Percentiles rank a stretch among this genome's conserved stretches.
Evolutionary conservation across 2,113 vertebrate genomes (phyloP).

Genomic region (Ptyas mucosa): DNA sequence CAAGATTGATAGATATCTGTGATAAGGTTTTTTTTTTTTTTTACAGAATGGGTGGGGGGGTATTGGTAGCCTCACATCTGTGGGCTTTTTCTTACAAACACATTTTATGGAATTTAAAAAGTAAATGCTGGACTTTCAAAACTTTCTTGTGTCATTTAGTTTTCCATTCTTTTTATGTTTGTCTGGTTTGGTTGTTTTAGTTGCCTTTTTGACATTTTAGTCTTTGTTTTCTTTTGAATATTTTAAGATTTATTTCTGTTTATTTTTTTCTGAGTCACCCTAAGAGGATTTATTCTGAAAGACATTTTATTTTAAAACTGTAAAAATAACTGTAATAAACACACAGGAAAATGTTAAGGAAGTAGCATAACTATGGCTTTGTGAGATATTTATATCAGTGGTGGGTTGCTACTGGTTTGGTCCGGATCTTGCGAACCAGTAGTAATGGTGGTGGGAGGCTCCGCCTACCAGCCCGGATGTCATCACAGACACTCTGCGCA

Average conservation of each 20-base stretch:
- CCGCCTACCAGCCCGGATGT: no score
- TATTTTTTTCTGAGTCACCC: neutral
- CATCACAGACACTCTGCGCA: no score
- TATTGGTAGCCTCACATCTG: neutral
- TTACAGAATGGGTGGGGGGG: accelerated
- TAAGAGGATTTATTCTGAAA: neutral
- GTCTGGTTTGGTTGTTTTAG: neutral
- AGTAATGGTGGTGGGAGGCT: no score
- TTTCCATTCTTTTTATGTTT: neutral
- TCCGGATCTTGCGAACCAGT: no score
- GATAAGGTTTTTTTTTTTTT: neutral
- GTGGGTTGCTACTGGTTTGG: no score
- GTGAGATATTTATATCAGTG: neutral
- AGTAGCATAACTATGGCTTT: neutral
- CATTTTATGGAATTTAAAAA: neutral
- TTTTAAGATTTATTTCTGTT: neutral
- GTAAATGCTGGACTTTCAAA: neutral
- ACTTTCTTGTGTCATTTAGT: neutral
- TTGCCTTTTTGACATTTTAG: neutral
- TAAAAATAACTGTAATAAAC: neutral
- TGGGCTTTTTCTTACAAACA: neutral
- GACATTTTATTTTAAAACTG: neutral
- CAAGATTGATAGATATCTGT: neutral
- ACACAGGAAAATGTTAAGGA: neutral
- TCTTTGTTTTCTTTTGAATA: neutral